Percentiles rank a stretch among this genome's conserved stretches.
Evolutionary conservation across 2,113 vertebrate species (phyloP).

Genomic region (Xiphophorus hellerii): DNA sequence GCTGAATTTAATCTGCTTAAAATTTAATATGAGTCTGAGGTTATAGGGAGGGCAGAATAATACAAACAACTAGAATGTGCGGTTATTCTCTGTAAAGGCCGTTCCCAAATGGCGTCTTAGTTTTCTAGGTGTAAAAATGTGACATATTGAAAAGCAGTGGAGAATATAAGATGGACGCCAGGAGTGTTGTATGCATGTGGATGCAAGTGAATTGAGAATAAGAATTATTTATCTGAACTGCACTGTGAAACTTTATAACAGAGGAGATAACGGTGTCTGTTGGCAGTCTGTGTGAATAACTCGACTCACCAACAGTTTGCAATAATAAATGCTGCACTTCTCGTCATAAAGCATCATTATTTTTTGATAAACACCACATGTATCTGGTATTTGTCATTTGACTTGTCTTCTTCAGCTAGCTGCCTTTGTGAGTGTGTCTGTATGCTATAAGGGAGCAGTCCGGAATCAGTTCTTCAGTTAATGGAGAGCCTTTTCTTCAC

Average conservation of each 20-base stretch:
- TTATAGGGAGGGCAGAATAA: slow-evolving; percentile 10
- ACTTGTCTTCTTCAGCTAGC: neutral
- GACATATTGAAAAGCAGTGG: slow-evolving; percentile 2
- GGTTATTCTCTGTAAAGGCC: neutral
- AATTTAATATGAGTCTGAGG: slow-evolving; percentile 31
- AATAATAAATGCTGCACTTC: neutral
- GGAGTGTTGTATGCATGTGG: neutral
- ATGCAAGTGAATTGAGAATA: neutral
- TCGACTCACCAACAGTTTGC: neutral
- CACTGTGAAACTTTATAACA: too few species aligned
- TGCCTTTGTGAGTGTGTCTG: neutral
- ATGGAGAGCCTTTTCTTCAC: slow-evolving; percentile 33
- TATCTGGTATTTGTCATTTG: neutral
- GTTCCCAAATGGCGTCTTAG: slow-evolving; percentile 14
- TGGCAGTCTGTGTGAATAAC: neutral
- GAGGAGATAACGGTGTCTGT: neutral
- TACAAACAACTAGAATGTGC: neutral
- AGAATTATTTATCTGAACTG: neutral
- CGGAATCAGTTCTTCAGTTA: slow-evolving; percentile 13
- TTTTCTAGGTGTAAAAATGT: neutral
- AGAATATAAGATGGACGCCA: neutral
- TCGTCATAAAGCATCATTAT: neutral
- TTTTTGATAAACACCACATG: slow-evolving; percentile 13
- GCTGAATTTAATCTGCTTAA: slow-evolving; percentile 27
- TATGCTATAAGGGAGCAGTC: slow-evolving; percentile 8